Conservation (phyloP, 35 echinoderm and acorn worm genomes). For the Holothuria glaberrima region DNA sequence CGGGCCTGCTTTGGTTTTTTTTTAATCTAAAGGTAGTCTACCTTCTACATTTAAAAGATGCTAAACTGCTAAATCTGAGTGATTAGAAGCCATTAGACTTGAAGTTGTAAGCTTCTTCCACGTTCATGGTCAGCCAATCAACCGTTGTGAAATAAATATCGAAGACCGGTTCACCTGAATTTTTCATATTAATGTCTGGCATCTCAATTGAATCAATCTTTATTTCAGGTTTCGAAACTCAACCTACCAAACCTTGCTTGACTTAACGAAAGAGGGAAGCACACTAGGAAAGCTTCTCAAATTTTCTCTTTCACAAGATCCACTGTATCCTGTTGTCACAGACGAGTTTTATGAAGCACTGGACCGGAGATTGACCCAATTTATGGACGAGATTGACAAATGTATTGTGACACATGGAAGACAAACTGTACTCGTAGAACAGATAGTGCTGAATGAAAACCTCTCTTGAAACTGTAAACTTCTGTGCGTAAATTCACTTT, state of each 20-base stretch:
- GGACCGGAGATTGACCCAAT: constrained; percentile 63
- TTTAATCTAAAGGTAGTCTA: too few species aligned
- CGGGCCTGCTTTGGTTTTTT: too few species aligned
- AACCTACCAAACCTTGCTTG: constrained; percentile 1
- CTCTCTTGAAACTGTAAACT: neutral
- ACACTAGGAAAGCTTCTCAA: constrained; percentile 64
- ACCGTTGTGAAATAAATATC: too few species aligned
- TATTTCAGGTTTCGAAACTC: constrained; percentile 22
- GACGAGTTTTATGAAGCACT: constrained; percentile 63
- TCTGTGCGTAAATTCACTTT: too few species aligned
- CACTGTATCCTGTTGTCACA: constrained; percentile 65
- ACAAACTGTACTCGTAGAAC: neutral
- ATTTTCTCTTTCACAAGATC: constrained; percentile 67
- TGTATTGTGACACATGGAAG: neutral
- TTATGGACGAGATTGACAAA: constrained; percentile 3
- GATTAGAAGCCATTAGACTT: too few species aligned
- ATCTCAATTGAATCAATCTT: too few species aligned
- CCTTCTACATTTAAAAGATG: too few species aligned
- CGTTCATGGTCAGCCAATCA: too few species aligned
- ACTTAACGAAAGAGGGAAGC: neutral
- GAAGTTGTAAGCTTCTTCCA: too few species aligned
- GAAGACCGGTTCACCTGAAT: too few species aligned
- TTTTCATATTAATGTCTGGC: too few species aligned
- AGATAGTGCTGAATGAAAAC: neutral
- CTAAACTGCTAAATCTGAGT: too few species aligned